Base-by-base conservation (phyloP, 2,797 vertebrate species). In the Poecilia gillii region DNA sequence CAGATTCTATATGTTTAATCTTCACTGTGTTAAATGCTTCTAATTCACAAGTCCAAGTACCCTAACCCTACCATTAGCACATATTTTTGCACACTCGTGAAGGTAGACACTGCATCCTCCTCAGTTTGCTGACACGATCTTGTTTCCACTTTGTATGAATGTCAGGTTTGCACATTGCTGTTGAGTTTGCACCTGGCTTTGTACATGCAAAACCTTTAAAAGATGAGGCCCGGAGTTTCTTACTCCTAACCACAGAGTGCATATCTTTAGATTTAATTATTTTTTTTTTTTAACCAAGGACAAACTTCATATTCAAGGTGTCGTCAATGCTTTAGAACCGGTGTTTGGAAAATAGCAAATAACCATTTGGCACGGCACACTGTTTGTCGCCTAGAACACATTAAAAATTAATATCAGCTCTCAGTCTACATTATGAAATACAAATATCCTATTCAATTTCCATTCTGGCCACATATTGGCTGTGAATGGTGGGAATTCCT, bases 391-490 rank as follows among this genome's bases (percentile, higher is more conserved):
- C n/a, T 23, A 53, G 49, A 74, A 55, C 74, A 77, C 64, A 83
- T 89, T 70, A 85, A 87, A 90, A 83, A 87, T 88, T 76, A 49
- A 91, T 86, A 75, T 75, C 43, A 86, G 74, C 76, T 81, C 78
- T 80, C 68, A 25, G 12, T 74, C 74, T 82, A 46, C 80, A 74
- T 89, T 84, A 83, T 41, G 59, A 64, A 55, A 82, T 78, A 78
- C 81, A 88, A 90, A 89, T 66, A 89, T 79, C 72, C 72, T 55
- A 86, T 87, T 88, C 83, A 53, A 45, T 84, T 87, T 86, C 31
- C 77, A 80, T 87, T 88, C 82, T 79, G 81, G 70, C 43, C 74
- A 74, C 73, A 77, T 81, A 85, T 90, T 81, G 68, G 66, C 80
- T 77, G 57, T 75, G 77, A 80, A 87, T 85, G 78, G 75, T 55